Conservation (phyloP, 2,888 invertebrate species). For the Epiblema foenella region DNA sequence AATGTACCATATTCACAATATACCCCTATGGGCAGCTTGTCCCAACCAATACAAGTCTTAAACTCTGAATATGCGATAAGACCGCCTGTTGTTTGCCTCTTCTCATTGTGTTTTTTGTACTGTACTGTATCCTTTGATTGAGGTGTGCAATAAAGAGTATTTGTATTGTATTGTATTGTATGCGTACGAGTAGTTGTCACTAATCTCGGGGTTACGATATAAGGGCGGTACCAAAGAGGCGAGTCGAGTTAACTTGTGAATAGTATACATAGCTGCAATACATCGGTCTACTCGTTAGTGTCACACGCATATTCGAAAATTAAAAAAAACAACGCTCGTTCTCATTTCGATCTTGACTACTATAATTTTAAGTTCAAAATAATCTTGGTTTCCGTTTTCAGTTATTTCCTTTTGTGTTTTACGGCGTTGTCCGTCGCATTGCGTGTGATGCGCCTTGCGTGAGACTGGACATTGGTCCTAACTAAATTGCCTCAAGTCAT, state of each 20-base stretch:
- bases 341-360: neutral
- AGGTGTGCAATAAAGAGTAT: no score
- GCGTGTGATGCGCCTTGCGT: slow-evolving; percentile 27
- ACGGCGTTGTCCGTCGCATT: slow-evolving; percentile 12
- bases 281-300: slow-evolving; percentile 44
- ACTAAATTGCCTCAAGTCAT: neutral
- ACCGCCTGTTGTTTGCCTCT: no score
- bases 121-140: no score
- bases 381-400: slow-evolving; percentile 1
- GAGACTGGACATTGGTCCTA: slow-evolving; percentile 5
- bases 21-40: neutral
- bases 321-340: neutral
- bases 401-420: slow-evolving; percentile 8
- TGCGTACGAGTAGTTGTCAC: no score
- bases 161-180: no score
- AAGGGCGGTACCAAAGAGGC: neutral
- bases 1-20: slow-evolving; percentile 19
- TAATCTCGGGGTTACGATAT: neutral
- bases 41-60: neutral
- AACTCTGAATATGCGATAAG: neutral
- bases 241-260: neutral
- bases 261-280: neutral
- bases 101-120: no score
- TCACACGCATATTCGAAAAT: slow-evolving; percentile 35
- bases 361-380: neutral